Conservation (phyloP, 1,140 invertebrate genomes). For the Drosophila pachea region DNA sequence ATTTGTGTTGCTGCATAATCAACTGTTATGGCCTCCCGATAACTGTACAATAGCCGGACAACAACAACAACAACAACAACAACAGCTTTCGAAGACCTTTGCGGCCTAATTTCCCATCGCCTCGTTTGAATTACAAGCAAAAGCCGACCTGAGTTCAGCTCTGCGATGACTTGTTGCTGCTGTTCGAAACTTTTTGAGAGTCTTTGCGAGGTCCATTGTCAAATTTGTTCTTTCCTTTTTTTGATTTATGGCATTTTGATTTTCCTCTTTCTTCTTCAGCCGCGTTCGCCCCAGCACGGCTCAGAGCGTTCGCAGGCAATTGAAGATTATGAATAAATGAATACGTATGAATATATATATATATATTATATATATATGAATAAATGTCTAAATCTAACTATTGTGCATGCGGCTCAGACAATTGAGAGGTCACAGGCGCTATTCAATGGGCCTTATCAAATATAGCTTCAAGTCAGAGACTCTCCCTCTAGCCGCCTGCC, state of each 20-base stretch:
- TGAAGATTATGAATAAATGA: neutral
- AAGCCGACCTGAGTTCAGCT: slow-evolving; percentile 19
- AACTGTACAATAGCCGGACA: slow-evolving; percentile 36
- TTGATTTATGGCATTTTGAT: slow-evolving; percentile 56
- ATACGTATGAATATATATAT: neutral
- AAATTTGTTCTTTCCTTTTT: slow-evolving; percentile 26
- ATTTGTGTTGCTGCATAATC: slow-evolving; percentile 39
- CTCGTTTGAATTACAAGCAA: slow-evolving; percentile 26
- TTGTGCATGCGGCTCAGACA: no score
- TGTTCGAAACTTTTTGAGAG: slow-evolving; percentile 3
- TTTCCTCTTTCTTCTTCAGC: slow-evolving; percentile 21
- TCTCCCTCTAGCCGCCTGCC: no score
- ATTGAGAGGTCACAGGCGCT: neutral
- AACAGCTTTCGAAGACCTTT: slow-evolving; percentile 36
- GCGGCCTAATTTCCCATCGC: slow-evolving; percentile 6
- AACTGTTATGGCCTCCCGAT: slow-evolving; percentile 43
- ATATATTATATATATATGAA: neutral
- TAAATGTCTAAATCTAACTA: neutral
- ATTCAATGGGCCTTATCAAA: neutral
- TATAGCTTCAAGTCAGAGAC: no score
- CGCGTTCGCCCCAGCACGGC: slow-evolving; percentile 4
- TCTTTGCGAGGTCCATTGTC: slow-evolving; percentile 29
- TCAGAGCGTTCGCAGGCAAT: slow-evolving; percentile 5
- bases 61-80: no score
- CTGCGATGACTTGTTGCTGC: slow-evolving; percentile 32